Conservation (phyloP, 2,113 vertebrate genomes). For the Excalfactoria chinensis region DNA sequence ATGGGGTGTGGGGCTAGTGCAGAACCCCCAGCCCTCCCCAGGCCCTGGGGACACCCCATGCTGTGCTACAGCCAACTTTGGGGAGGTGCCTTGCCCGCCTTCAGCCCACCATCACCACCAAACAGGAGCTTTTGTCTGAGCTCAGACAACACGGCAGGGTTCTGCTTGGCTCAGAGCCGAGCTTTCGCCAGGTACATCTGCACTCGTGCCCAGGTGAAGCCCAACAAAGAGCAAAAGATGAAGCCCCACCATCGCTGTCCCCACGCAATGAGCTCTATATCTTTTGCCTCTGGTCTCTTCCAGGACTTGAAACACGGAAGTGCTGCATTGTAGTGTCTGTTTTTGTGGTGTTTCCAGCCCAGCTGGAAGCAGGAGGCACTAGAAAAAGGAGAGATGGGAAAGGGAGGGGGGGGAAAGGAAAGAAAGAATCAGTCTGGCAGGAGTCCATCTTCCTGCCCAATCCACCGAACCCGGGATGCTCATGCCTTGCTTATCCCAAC, state of each 20-base stretch:
- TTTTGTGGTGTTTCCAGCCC: constrained; percentile 58
- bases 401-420: no score
- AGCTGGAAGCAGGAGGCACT: constrained; percentile 64
- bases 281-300: constrained; percentile 31
- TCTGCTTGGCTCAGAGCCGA: background rate
- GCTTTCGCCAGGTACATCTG: no score
- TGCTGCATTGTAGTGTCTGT: constrained; percentile 51
- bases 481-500: background rate
- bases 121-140: background rate
- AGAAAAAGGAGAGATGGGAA: background rate
- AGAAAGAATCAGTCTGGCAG: background rate
- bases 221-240: fast-evolving
- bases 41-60: background rate
- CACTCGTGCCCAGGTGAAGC: background rate
- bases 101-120: background rate
- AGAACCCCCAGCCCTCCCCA: background rate
- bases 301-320: background rate
- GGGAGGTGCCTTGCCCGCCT: background rate
- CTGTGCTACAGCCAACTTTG: background rate
- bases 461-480: background rate
- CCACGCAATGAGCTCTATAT: background rate
- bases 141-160: fast-evolving
- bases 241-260: fast-evolving
- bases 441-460: constrained; percentile 22
- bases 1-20: background rate